phyloP scores from a whole-genome alignment of 2,797 vertebrate genomes.

The Macrochelys suwanniensis region DNA sequence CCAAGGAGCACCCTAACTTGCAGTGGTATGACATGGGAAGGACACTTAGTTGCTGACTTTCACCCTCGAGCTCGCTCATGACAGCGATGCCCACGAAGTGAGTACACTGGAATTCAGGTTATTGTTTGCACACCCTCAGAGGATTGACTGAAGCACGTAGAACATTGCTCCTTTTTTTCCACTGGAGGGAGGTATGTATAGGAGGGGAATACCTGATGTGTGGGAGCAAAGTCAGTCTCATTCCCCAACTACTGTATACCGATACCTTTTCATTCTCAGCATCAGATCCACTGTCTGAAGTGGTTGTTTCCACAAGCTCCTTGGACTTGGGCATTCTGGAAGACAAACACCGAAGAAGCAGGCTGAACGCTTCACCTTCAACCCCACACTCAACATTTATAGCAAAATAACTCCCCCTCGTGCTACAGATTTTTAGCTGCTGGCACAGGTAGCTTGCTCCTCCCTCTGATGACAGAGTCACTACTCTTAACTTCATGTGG shows the following conservation, averaged over 20 bases:
- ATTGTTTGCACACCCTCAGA: not conserved
- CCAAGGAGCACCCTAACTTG: not conserved
- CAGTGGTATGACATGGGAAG: not conserved
- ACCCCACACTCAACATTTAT: not conserved
- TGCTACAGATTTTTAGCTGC: not conserved
- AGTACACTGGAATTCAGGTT: not conserved
- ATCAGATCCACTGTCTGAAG: not conserved
- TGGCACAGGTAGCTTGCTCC: not conserved
- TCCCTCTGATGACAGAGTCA: not conserved
- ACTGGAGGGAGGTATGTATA: not conserved
- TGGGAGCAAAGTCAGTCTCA: not conserved
- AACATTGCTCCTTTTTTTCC: not conserved
- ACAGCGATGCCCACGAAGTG: too few species aligned
- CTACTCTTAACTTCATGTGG: not conserved
- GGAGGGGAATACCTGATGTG: not conserved
- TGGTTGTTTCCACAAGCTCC: not conserved
- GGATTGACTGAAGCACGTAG: not conserved
- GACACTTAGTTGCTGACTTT: not conserved
- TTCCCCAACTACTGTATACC: fast-evolving
- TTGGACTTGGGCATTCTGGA: not conserved
- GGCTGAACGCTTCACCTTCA: not conserved
- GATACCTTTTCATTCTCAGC: not conserved
- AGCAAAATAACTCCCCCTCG: not conserved
- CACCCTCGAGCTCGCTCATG: not conserved
- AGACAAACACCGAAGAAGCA: not conserved